phyloP scores from a whole-genome alignment of 2,888 invertebrate species.

The Helicoverpa assulta region DNA sequence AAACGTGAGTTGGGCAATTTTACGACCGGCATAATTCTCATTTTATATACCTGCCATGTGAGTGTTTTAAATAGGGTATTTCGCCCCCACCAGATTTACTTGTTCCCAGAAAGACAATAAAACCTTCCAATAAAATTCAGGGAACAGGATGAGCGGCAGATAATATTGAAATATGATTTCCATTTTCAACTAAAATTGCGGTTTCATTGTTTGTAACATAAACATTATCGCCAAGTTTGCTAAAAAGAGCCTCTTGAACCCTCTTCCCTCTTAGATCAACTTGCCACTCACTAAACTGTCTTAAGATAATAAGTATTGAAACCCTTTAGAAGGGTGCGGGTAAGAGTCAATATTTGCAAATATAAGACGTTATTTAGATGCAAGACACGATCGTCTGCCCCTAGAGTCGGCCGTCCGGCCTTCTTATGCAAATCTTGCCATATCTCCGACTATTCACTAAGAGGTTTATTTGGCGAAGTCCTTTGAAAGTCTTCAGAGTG shows the following conservation, averaged over 20 bases:
- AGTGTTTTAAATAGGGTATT: conserved; percentile 12
- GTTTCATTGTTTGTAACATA: conserved; percentile 39
- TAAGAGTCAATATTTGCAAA: conserved; percentile 89
- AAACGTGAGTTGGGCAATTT: conserved; percentile 41
- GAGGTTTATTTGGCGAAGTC: conserved; percentile 84
- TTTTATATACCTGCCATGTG: conserved; percentile 14
- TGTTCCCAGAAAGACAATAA: conserved; percentile 21
- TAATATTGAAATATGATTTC: conserved; percentile 32
- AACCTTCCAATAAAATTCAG: conserved; percentile 24
- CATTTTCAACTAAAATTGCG: conserved; percentile 34
- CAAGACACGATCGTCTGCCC: conserved; percentile 85
- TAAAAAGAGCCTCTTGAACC: conserved; percentile 65
- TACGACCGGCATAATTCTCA: conserved; percentile 33
- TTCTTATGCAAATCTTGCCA: conserved; percentile 85
- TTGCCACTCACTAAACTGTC: conserved; percentile 83
- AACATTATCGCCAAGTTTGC: conserved; percentile 50
- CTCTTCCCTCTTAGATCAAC: conserved; percentile 71
- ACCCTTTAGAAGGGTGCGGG: conserved; percentile 85
- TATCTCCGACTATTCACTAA: conserved; percentile 85
- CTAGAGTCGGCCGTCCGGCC: conserved; percentile 78
- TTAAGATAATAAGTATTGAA: conserved; percentile 84
- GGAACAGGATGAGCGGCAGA: background rate
- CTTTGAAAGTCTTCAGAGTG: conserved; percentile 79
- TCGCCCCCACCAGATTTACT: background rate
- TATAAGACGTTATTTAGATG: conserved; percentile 89